Evolutionary conservation across 2,888 invertebrate genomes (phyloP), one percentile per base, ranked within the genome.

Genomic region (Athetis lepigone): DNA sequence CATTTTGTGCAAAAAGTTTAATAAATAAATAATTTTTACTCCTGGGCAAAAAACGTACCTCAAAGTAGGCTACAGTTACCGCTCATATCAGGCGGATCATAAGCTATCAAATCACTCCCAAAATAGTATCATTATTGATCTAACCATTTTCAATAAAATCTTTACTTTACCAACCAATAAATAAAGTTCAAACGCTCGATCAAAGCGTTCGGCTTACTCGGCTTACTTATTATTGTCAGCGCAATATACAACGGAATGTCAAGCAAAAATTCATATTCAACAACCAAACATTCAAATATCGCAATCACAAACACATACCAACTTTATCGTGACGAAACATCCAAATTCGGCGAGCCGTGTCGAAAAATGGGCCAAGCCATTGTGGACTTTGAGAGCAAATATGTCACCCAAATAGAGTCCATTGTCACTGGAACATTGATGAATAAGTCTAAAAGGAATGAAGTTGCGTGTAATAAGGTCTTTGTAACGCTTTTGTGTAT

Each of bases 361-460:
- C 37, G 25, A 40, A 75, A 73, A 73, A 65, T 65, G 46, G 57
- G 36, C n/a, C 60, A 54, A 39, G 36, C 46, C 40, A 75, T 73
- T 75, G 59, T 70, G 27, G 39, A 60, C 54, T 67, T 51, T 54
- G 49, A 74, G 58, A 74, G 70, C 68, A 64, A 69, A 78, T 78
- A 79, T 61, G 68, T 79, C 70, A 70, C 51, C 42, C 37, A 11
- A 67, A 77, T 67, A 50, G 71, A 37, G 25, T 18, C 67, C 39
- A 71, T 80, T 79, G 80, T 80, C 56, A 47, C 7, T 49, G 18
- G 45, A 50, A 70, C 71, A 71, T 61, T 75, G 80, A 74, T 52
- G 49, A 49, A 79, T 79, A 61, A 39, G 39, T 55, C 49, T 39
- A 70, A 56, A 60, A 56, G 55, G 63, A 57, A 75, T 56, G 60